Base-by-base conservation (phyloP, 1,140 invertebrate species). In the Diorhabda carinulata region DNA sequence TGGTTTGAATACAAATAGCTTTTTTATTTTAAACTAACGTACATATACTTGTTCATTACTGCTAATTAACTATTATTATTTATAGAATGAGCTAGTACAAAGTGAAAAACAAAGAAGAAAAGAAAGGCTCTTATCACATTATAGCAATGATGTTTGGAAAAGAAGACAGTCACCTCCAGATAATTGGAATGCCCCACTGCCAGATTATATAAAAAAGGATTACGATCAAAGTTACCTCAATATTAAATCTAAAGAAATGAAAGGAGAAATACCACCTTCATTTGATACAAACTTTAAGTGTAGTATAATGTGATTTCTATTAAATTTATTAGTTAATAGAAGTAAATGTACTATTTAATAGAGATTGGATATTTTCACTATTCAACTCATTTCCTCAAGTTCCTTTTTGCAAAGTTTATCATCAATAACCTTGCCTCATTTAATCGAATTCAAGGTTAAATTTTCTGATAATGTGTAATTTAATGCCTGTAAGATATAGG, bases 121-220 rank as follows among this genome's bases (percentile, higher is more conserved):
- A 44, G 78, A 84, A 61, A 82, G 94, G 72, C 77, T 94, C 64
- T 78, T 78, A 56, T 83, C 85, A 1, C 91, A 94, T 79, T 87
- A 86, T 72, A 76, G 75, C 9, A 96, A 96, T 81, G 83, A 91
- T 77, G 85, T 90, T 10, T 96, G 94, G 94, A 82, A 88, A 74
- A 90, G 87, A 76, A 83, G 94, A 61, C 83, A 85, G n/a, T 73
- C 82, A 66, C 93, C 93, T 5, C 93, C 93, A 4, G 77, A 82
- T 69, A 88, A 94, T 78, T 96, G 93, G 93, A 86, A 88, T 71
- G 84, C 83, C 68, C 91, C 91, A 3, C 79, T 96, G 70, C 93
- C 93, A 4, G 87, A 91, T 41, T 90, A 88, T 86, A 82, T 93
- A 77, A 74, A 81, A 40, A 86, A 92, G 73, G 82, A 86, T 75